Base-by-base conservation (phyloP, 1,140 invertebrate genomes). In the Bombus balteatus region DNA sequence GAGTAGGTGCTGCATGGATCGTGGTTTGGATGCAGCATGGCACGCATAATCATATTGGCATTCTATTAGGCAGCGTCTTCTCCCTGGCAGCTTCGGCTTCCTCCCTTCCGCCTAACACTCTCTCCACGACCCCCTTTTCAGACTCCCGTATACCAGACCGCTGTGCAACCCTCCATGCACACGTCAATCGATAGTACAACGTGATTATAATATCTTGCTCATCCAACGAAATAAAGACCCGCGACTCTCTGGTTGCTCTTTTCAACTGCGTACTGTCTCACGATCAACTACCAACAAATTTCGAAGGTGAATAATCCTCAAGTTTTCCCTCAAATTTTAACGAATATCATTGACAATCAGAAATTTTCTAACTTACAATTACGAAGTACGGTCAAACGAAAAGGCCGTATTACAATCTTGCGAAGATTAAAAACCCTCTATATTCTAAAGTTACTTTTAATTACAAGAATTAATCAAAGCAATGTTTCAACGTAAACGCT, bases 21-120 rank as follows among this genome's bases (percentile, higher is more conserved):
- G 92, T 91, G 90, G 91, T 93, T 93, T 92, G 89, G 90, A 94
- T 94, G 92, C 91, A 93, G 90, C 85, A 82, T 89, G 89, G 91
- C 87, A 92, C 91, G 92, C 89, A 93, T 93, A 94, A 94, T 94
- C 92, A 93, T 93, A 94, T 94, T 94, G 92, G 93, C 93, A 94
- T 94, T 94, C 92, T 94, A 94, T 94, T 94, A 92, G 92, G 89
- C 89, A 90, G 83, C 91, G 90, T 93, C 91, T 93, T 92, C 91
- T 89, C 89, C 88, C 85, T 92, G 86, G 62, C 83, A 85, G 92
- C 85, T 90, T 87, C 91, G 81, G 75, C 89, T 89, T 87, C 84
- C 88, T 92, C 92, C 88, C 91, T 90, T 92, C 91, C 75, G 74
- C 81, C 88, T 90, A 82, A 88, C 88, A 65, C 81, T 75, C 79